Conservation (phyloP, 2,113 vertebrate genomes). For the Caloenas nicobarica region DNA sequence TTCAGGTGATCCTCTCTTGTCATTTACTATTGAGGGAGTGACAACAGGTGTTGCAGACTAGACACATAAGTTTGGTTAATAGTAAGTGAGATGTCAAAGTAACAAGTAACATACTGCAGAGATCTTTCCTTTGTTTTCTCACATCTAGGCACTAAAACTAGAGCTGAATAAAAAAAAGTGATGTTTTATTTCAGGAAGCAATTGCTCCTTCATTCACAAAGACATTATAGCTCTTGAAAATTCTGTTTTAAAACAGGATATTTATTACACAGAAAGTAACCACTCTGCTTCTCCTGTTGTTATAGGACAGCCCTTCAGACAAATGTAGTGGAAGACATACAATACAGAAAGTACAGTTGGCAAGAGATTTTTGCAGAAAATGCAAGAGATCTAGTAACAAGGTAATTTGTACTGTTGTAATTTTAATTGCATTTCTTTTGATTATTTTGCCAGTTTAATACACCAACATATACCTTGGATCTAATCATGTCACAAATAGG, state of each 20-base stretch:
- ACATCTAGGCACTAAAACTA: neutral
- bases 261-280: neutral
- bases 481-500: neutral
- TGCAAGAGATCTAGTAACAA: neutral
- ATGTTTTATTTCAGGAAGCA: neutral
- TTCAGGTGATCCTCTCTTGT: neutral
- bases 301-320: neutral
- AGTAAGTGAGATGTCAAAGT: neutral
- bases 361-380: neutral
- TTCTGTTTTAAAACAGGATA: neutral
- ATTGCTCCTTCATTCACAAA: neutral
- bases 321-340: neutral
- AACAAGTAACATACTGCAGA: neutral
- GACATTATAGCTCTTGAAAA: neutral
- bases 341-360: neutral
- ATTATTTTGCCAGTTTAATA: neutral
- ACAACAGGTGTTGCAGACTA: neutral
- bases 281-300: neutral
- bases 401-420: neutral
- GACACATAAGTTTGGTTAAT: neutral
- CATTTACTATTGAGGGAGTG: neutral
- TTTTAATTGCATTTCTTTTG: neutral
- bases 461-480: neutral
- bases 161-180: neutral
- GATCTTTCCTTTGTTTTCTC: neutral